Evolutionary conservation across 2,888 invertebrate species (phyloP), one percentile per base, ranked within the genome.

Genomic region (Sinopyrophorus schimmeli): DNA sequence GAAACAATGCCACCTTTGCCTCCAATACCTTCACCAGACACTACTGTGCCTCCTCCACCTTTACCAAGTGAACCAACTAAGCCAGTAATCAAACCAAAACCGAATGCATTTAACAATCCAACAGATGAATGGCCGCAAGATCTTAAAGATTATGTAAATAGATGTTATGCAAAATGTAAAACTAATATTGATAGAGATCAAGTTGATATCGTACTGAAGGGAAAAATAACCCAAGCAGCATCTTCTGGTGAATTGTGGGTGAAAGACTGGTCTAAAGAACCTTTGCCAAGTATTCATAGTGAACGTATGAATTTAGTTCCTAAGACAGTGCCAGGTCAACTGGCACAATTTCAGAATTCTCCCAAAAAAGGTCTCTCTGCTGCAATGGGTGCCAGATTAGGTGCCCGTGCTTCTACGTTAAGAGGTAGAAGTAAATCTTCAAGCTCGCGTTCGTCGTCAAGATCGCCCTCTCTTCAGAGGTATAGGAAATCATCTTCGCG

Each of bases 241-340:
- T 88, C 88, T 67, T 87, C 88, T 63, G 92, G 92, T 54, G 88
- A 89, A 58, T 80, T 94, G 28, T 88, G 88, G 83, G 85, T 86
- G 1, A 89, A 92, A 67, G 92, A 98, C 76, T 99, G 99, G 99
- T 87, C 88, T 62, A 84, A 82, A 55, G 97, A 98, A 71, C 91
- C 95, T 17, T 80, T 97, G 59, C 97, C 97, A 26, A 89, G 86
- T 72, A 87, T 89, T 41, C 82, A 88, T 67, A 89, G 89, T 70
- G 89, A 89, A 70, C 79, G 87, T 21, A 82, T 84, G 73, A 81
- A 77, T 55, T 76, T 84, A 65, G 78, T 82, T 43, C 82, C 82
- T 15, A 83, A 83, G 64, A 78, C 81, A 38, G 80, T 81, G 16
- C 74, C 77, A 55, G 78, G 82, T 56, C 72, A 79, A 59, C 68